Percentiles rank a stretch among this genome's conserved stretches.
Evolutionary conservation across 2,888 invertebrate genomes (phyloP).

Genomic region (Eristalinus sepulchralis): DNA sequence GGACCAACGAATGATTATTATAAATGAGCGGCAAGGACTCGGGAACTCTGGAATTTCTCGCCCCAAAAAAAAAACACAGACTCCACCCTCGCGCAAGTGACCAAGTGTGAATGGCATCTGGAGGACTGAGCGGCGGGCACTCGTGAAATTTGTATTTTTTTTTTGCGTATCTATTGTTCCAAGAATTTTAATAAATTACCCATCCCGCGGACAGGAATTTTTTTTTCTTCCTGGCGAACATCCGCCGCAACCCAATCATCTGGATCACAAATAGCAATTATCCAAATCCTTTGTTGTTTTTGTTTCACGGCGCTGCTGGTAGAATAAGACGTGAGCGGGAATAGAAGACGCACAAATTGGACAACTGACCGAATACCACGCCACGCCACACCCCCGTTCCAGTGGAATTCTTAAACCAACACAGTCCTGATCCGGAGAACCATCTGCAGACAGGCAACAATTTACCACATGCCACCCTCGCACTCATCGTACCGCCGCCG

Average conservation of each 20-base stretch:
- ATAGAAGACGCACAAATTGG: conserved; percentile 67
- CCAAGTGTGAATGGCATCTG: conserved; percentile 67
- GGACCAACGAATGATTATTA: conserved; percentile 65
- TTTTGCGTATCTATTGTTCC: conserved; percentile 59
- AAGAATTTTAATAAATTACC: conserved; percentile 73
- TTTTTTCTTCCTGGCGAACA: conserved; percentile 16
- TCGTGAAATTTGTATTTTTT: conserved; percentile 33
- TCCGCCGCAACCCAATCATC: conserved; percentile 67
- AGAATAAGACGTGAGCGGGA: conserved; percentile 57
- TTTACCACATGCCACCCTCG: conserved; percentile 50
- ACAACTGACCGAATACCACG: conserved; percentile 60
- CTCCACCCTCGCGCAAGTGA: conserved; percentile 28
- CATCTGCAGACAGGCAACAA: conserved; percentile 69
- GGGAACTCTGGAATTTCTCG: conserved; percentile 5
- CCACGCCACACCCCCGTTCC: conserved; percentile 38
- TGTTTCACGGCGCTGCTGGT: conserved; percentile 26
- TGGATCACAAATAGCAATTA: conserved; percentile 72
- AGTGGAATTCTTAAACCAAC: conserved; percentile 63
- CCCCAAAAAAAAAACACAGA: not conserved
- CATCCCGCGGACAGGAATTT: conserved; percentile 33
- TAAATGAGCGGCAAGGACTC: conserved; percentile 50
- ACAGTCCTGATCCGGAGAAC: conserved; percentile 61
- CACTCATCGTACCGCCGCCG: not conserved
- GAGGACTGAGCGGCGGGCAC: conserved; percentile 14
- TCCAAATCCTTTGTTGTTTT: conserved; percentile 69